Percentiles rank a stretch among this genome's conserved stretches.
Conservation (phyloP, 2,797 vertebrate species). For the Gymnocypris eckloni region DNA sequence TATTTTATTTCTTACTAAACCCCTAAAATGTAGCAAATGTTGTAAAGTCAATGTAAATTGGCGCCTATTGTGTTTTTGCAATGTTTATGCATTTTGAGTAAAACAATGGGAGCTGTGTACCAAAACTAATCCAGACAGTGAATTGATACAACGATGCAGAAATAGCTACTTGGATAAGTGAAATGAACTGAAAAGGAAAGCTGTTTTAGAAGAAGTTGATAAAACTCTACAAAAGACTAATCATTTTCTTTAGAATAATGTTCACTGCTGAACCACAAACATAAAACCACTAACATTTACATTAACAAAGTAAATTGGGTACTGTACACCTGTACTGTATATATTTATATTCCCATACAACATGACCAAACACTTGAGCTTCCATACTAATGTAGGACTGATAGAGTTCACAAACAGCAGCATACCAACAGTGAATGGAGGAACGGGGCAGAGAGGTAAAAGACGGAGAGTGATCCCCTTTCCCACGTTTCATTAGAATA, state of each 20-base stretch:
- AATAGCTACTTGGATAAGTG: not conserved
- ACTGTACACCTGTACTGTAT: not conserved
- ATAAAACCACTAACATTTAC: not conserved
- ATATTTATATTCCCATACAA: constrained; percentile 33
- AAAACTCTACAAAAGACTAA: not conserved
- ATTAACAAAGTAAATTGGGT: not conserved
- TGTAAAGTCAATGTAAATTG: not conserved
- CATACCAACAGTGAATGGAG: constrained; percentile 41
- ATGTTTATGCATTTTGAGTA: not conserved
- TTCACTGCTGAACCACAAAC: not conserved
- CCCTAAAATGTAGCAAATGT: not conserved
- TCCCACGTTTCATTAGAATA: constrained; percentile 75
- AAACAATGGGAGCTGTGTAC: not conserved
- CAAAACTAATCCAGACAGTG: not conserved
- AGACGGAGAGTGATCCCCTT: constrained; percentile 60
- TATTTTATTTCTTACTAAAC: not conserved
- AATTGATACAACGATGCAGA: not conserved
- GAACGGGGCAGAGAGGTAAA: constrained; percentile 45
- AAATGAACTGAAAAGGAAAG: not conserved
- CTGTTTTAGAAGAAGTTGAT: not conserved
- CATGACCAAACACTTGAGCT: constrained; percentile 47
- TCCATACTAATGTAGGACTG: constrained; percentile 27
- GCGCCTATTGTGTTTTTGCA: not conserved
- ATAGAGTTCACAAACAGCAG: constrained; percentile 4
- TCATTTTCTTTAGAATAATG: not conserved